phyloP scores from a whole-genome alignment of 2,113 vertebrate genomes.

The Acinonyx jubatus region DNA sequence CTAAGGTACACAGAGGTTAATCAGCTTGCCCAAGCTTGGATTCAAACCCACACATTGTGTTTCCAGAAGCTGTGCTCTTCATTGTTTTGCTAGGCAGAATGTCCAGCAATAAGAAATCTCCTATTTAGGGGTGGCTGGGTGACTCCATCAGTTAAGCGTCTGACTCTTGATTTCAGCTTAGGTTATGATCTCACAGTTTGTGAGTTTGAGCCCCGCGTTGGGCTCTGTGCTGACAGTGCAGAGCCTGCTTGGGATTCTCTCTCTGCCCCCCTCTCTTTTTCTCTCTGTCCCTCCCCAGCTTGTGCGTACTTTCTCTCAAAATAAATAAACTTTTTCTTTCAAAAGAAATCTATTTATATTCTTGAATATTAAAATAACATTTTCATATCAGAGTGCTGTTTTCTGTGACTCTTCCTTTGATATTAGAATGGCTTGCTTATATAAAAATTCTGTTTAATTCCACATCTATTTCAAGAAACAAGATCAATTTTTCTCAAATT shows the following conservation, averaged over 20 bases:
- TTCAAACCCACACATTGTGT: neutral
- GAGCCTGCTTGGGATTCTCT: no score
- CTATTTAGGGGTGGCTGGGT: neutral
- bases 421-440: conserved; percentile 25
- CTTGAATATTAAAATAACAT: neutral
- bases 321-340: no score
- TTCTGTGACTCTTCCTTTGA: neutral
- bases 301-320: no score
- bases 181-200: no score
- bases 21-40: neutral
- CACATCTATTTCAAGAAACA: conserved; percentile 38
- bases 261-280: no score
- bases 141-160: no score
- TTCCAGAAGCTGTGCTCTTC: neutral
- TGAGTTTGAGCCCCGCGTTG: no score
- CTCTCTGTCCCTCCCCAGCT: no score
- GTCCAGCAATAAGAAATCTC: neutral
- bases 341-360: neutral
- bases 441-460: neutral
- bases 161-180: no score
- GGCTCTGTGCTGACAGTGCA: no score
- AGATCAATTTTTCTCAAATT: neutral
- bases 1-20: neutral
- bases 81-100: neutral
- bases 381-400: conserved; percentile 12